phyloP scores from a whole-genome alignment of 2,888 invertebrate species.

The Sialis lutaria region DNA sequence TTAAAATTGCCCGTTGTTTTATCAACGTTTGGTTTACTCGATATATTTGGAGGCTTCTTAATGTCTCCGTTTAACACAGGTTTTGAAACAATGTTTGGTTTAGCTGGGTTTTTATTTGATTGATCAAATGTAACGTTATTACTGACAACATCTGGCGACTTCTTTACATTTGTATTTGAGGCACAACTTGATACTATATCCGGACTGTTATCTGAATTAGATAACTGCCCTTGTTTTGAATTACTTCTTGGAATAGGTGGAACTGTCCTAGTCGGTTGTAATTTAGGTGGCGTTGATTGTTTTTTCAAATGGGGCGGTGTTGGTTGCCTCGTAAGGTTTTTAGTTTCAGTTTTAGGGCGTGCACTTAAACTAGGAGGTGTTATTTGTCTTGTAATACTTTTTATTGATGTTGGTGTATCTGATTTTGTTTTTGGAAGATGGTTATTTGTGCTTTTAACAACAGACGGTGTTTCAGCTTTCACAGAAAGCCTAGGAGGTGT shows the following conservation, averaged over 20 bases:
- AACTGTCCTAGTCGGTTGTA: conserved; percentile 17
- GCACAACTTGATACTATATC: conserved; percentile 58
- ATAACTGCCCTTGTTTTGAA: conserved; percentile 20
- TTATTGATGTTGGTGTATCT: conserved; percentile 22
- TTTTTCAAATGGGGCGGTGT: conserved; percentile 8
- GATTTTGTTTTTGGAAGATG: conserved; percentile 30
- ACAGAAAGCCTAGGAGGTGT: conserved; percentile 5
- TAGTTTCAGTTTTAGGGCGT: conserved; percentile 19
- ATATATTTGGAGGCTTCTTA: background rate
- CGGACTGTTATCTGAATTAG: conserved; percentile 39
- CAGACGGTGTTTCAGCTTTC: conserved; percentile 8
- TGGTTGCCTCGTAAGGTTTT: conserved; percentile 11
- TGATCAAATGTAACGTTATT: conserved; percentile 19
- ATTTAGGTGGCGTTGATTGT: conserved; percentile 1
- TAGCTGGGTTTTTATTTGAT: background rate
- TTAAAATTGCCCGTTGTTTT: too few species aligned
- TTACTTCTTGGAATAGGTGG: conserved; percentile 26
- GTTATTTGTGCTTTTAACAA: conserved; percentile 16
- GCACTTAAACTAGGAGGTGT: conserved; percentile 10
- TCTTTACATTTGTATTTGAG: conserved; percentile 25
- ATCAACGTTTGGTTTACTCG: too few species aligned
- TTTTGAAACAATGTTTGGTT: conserved; percentile 6
- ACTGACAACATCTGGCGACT: conserved; percentile 42
- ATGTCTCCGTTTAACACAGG: conserved; percentile 12
- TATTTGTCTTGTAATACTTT: conserved; percentile 5